These are phyloP conservation scores for Lasioglossum calceatum DNA, from an alignment of 2,888 invertebrate species.

Conservation along the genomic window DNA sequence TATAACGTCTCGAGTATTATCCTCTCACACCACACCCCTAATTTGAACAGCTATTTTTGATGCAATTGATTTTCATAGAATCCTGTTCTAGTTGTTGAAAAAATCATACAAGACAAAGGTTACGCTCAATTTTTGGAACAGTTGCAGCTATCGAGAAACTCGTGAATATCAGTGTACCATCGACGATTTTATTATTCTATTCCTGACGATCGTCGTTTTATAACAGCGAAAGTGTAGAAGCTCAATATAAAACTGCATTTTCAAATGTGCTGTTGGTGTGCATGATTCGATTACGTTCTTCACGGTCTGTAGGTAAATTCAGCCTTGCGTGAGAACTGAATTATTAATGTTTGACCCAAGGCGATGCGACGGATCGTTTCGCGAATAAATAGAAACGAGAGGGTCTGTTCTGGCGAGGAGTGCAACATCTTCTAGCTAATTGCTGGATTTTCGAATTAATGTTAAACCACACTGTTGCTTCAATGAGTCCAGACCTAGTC, in stretches of 20 bases:
- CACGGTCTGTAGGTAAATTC: constrained; percentile 29
- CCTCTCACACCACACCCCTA: neutral
- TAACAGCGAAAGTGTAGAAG: constrained; percentile 19
- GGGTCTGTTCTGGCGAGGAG: neutral
- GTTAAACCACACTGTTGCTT: neutral
- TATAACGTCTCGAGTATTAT: neutral
- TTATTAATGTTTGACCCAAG: constrained; percentile 44
- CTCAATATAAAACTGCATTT: neutral
- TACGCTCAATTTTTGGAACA: neutral
- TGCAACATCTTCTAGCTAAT: constrained; percentile 23
- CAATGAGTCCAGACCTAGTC: neutral
- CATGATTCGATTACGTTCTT: constrained; percentile 18
- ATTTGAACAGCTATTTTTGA: neutral
- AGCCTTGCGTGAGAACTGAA: constrained; percentile 13
- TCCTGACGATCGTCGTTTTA: constrained; percentile 7
- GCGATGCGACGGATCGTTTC: constrained; percentile 4
- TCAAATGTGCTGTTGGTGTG: neutral
- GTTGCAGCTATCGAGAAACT: neutral
- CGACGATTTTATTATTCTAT: neutral
- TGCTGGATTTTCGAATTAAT: neutral
- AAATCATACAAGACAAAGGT: neutral
- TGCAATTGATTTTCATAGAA: neutral
- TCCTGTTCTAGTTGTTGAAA: neutral
- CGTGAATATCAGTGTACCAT: neutral
- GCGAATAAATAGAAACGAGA: neutral